phyloP scores from a whole-genome alignment of 2,888 invertebrate species.

The Corythucha ciliata region DNA sequence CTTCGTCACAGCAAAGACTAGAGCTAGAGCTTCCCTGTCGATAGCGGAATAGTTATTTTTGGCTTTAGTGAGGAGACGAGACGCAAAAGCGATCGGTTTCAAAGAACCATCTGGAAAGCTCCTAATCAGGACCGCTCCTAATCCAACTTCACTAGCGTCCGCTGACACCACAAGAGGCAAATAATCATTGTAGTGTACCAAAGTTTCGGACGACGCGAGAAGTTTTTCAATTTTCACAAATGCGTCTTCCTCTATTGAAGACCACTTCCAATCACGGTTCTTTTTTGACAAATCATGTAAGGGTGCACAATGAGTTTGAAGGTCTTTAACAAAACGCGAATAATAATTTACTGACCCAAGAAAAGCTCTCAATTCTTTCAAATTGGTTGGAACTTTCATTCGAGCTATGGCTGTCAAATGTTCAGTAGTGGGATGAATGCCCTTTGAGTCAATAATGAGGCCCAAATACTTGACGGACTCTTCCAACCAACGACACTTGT shows the following conservation, averaged over 20 bases:
- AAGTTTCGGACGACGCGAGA: background rate
- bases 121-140: background rate
- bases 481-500: too few species aligned
- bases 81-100: constrained; percentile 1
- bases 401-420: background rate
- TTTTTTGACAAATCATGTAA: background rate
- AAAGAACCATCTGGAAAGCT: background rate
- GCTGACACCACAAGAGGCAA: constrained; percentile 2
- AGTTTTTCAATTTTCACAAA: background rate
- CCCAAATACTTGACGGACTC: constrained; percentile 2
- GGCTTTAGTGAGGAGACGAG: background rate
- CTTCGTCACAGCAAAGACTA: constrained; percentile 9
- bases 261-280: background rate
- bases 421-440: background rate
- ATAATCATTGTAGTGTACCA: background rate
- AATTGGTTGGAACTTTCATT: background rate
- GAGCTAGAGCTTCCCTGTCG: background rate
- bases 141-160: background rate
- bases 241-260: background rate
- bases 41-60: constrained; percentile 3
- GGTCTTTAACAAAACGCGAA: background rate
- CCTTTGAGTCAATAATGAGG: background rate
- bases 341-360: background rate
- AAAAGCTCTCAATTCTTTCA: constrained; percentile 5
- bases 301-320: background rate